These are phyloP conservation scores for Dasypus novemcinctus DNA, from an alignment of 2,113 vertebrate species.

Conservation along the genomic window DNA sequence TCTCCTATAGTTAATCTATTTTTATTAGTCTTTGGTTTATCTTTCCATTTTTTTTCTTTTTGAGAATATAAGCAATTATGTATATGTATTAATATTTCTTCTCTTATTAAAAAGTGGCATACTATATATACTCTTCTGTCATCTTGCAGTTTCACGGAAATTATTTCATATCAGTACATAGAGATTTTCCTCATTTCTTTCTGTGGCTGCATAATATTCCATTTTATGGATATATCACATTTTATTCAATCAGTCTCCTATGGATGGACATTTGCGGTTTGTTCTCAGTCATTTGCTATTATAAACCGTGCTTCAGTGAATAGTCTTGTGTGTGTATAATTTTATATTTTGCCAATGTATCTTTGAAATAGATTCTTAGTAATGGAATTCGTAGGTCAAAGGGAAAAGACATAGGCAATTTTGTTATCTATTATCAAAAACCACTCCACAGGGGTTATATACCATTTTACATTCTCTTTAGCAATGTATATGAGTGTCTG, in stretches of 20 bases:
- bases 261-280: background rate
- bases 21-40: slow-evolving; percentile 4
- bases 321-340: background rate
- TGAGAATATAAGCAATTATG: background rate
- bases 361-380: background rate
- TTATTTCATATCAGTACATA: background rate
- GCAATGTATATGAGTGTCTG: background rate
- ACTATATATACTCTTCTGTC: background rate
- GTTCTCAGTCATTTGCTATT: background rate
- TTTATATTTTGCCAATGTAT: background rate
- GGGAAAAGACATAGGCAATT: background rate
- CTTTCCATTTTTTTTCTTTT: slow-evolving; percentile 22
- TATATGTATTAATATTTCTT: background rate
- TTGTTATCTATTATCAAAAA: background rate
- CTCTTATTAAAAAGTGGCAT: background rate
- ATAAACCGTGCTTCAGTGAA: background rate
- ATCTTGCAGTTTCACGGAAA: background rate
- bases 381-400: background rate
- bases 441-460: background rate
- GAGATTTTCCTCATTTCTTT: background rate
- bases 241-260: background rate
- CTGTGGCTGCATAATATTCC: background rate
- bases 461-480: background rate
- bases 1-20: background rate
- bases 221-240: background rate